Evolutionary conservation across 2,113 vertebrate species (phyloP), one percentile per base, ranked within the genome.

Genomic region (Aphelocoma coerulescens): DNA sequence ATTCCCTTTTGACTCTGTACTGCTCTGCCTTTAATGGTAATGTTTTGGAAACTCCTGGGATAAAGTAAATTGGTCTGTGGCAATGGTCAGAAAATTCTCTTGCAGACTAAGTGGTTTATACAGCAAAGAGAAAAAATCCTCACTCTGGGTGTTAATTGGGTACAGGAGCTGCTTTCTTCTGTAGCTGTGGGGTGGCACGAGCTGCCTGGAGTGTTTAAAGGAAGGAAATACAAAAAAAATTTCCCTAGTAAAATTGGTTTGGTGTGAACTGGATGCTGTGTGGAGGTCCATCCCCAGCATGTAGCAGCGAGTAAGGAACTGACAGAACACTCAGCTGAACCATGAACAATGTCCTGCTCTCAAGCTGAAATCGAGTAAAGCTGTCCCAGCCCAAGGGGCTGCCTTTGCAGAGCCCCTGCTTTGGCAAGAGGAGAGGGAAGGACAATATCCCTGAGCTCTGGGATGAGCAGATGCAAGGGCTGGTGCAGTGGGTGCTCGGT

Each of bases 371-470:
- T 1, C 2, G 71, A 43, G 59, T 14, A 10, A 37, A 26, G 26
- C 55, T 41, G 32, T 21, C 55, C 51, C 37, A 43, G 17, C 14
- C 11, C 48, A 4, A 2, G 9, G 37, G n/a, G 7, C 75, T 63
- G 74, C 71, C 52, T 30, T 21, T 63, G 86, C 46, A 41, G 61
- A 19, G 61, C 24, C 51, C 9, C 1, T 2, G 3, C 41, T 61
- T 24, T 16, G 52, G 37, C 2, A 23, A 5, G 67, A 22, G 23
- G 8, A 10, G 72, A 16, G 20, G 41, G 63, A 22, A n/a, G 71
- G 72, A 13, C 7, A 1, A 0, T 5, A 1, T 3, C 2, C 66
- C 7, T 24, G 63, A 55, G 71, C 55, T 54, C 39, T 62, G 69
- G 72, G 57, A 20, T 62, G 55, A 57, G 73, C 37, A 54, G 79